Percentiles rank a stretch among this genome's conserved stretches.
Conservation (phyloP, 1,140 invertebrate species). For the Radopholus similis region DNA sequence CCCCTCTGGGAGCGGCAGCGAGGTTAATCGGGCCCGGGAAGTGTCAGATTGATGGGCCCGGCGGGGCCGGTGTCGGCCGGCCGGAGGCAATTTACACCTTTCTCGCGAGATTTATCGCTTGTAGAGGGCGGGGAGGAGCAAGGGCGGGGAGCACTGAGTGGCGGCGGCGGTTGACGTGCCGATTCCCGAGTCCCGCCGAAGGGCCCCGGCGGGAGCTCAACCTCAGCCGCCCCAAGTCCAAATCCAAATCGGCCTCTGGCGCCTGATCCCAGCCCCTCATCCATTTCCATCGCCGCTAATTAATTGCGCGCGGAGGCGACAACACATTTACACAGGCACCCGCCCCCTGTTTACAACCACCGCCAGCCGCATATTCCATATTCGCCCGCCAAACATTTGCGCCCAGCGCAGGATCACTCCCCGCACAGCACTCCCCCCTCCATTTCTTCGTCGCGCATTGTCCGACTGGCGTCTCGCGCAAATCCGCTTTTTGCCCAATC, state of each 20-base stretch:
- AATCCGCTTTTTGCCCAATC: no score
- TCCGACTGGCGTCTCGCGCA: no score
- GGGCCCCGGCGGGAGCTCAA: background rate
- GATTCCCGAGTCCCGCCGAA: background rate
- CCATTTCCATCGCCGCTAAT: background rate
- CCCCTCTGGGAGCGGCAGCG: no score
- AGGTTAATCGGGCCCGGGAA: no score
- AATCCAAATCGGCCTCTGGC: background rate
- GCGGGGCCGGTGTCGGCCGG: background rate
- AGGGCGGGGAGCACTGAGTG: background rate
- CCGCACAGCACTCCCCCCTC: background rate
- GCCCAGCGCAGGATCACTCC: no score
- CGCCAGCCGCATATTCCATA: background rate
- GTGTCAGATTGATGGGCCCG: constrained; percentile 3
- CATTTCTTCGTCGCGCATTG: no score
- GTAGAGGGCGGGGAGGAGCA: background rate
- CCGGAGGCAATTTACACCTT: background rate
- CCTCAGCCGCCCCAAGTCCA: background rate
- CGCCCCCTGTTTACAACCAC: background rate
- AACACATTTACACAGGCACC: background rate
- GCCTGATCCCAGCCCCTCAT: background rate
- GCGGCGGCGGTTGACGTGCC: background rate
- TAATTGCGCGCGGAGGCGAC: background rate
- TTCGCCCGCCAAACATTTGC: background rate
- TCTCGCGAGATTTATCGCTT: background rate